Base-by-base conservation (phyloP, 2,888 invertebrate genomes). In the Arge pagana region DNA sequence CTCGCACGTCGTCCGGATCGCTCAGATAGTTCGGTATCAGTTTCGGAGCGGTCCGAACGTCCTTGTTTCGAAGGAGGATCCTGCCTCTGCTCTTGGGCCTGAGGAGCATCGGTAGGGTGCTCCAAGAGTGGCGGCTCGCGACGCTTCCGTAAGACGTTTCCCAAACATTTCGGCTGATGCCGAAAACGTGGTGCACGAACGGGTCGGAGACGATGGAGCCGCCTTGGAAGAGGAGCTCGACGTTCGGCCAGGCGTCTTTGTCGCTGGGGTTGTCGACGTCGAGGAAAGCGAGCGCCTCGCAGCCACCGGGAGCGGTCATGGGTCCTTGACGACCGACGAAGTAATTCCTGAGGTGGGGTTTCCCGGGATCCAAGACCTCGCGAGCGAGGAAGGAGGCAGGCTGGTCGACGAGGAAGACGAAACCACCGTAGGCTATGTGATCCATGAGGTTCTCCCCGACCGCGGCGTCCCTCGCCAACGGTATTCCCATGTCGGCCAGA, bases 381-480 rank as follows among this genome's bases (percentile, higher is more conserved):
- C 3, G 1, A 0, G n/a, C n/a, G 10, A n/a, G 54, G 2, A 61
- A 58, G 61, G 36, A 64, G 62, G 54, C 66, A 57, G 52, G 63
- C 41, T 57, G 64, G 19, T 76, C 72, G 1, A 85, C 78, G 7
- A 81, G 62, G 65, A 85, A 87, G 39, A 82, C 82, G 2, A 88
- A 58, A 3, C 85, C 86, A 10, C 85, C 83, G 40, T 86, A 83
- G 1, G 83, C 82, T 13, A 86, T 81, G 65, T 88, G 88, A 64
- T 89, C 88, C 80, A 86, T 85, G 4, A 89, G 73, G 65, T 87
- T 85, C 55, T 83, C 79, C 3, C 89, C 89, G 0, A 89, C 87
- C 4, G 80, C 80, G 28, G 84, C 76, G 70, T 86, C 81, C 64
- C 79, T 78, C 0, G 83, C 60, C 0, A 83, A 77, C 1, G 80